Base-by-base conservation (phyloP, 2,113 vertebrate genomes). In the Electrona antarctica region DNA sequence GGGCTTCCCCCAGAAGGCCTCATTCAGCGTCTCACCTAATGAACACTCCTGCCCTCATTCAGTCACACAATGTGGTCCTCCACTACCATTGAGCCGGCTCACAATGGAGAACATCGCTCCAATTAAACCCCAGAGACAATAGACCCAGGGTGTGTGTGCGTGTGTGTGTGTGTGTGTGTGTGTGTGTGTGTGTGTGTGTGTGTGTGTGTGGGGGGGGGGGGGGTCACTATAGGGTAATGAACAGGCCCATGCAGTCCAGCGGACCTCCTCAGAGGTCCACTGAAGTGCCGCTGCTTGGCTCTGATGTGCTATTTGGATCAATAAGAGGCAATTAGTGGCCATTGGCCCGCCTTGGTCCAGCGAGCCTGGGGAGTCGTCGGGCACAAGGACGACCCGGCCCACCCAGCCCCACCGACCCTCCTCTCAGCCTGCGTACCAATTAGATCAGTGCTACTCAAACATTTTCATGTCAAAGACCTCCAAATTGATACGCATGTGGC, bases 11-110 rank as follows among this genome's bases (percentile, higher is more conserved):
- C 86, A 90, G 87, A 89, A 88, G 88, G 87, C 84, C 86, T 85
- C 85, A 92, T 94, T 94, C 92, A 92, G 91, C 87, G 78, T 79
- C 88, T 90, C 89, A 93, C 93, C 93, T 94, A 93, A 94, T 93
- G 93, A 93, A 93, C 93, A 93, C 93, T 94, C 93, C 91, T 93
- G 92, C 90, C 92, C 92, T 91, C 91, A 91, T 93, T 94, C 92
- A 93, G 73, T 71, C 73, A 77, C 74, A 93, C 92, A 93, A 94
- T 92, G 85, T 88, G 88, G 89, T 84, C 90, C 92, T 93, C 90
- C 88, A 93, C 86, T 59, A 78, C 91, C 85, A 93, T 93, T 94
- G 92, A 93, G 88, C 65, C 61, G 0, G 49, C 69, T 63, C 81
- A 93, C 92, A 94, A 94, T 93, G 83, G 85, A 81, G 83, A 91